These are phyloP conservation scores for Odontothrips loti DNA, from an alignment of 2,888 invertebrate species.

Conservation along the genomic window DNA sequence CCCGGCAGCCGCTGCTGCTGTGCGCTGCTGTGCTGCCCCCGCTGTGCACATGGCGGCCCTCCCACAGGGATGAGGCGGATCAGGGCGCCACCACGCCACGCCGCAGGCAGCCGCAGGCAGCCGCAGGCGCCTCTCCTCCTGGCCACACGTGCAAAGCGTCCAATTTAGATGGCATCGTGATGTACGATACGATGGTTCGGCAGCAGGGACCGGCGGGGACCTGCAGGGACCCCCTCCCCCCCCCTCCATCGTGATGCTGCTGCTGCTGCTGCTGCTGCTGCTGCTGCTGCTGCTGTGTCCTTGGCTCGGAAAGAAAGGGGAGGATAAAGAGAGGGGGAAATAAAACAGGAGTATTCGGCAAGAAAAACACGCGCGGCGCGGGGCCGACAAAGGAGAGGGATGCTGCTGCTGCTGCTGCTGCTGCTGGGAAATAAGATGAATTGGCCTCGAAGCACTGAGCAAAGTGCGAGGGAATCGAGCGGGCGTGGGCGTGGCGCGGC, in stretches of 20 bases:
- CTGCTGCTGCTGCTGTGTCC: neutral
- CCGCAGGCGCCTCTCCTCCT: neutral
- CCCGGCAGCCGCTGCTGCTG: too few species aligned
- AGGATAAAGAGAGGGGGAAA: neutral
- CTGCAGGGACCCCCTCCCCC: neutral
- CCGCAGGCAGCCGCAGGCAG: neutral
- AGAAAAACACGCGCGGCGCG: neutral
- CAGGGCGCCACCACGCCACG: neutral
- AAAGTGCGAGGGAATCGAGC: neutral
- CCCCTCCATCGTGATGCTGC: neutral
- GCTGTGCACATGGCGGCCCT: neutral
- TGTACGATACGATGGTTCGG: neutral
- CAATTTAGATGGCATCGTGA: constrained; percentile 2
- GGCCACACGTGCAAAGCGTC: neutral
- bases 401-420: neutral
- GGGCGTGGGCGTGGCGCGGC: constrained; percentile 5
- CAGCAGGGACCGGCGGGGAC: neutral
- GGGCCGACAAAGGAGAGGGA: neutral
- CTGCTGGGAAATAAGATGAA: neutral
- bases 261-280: too few species aligned
- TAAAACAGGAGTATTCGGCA: neutral
- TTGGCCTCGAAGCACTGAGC: neutral
- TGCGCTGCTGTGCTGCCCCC: neutral
- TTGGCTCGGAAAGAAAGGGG: neutral
- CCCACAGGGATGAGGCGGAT: constrained; percentile 1